Base-by-base conservation (phyloP, 2,113 vertebrate genomes). In the Rana temporaria region DNA sequence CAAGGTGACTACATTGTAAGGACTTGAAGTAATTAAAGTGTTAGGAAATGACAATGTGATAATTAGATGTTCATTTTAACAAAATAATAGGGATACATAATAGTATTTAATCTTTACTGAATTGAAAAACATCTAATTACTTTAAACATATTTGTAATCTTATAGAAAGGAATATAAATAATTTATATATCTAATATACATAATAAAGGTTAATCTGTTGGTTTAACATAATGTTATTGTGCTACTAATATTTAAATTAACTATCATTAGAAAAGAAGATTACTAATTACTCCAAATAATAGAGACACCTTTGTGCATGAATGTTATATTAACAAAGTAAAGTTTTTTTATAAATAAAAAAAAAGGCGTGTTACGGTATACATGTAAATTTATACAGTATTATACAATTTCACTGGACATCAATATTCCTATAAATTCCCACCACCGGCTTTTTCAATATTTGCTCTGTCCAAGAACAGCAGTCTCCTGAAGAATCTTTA, bases 51-150 rank as follows among this genome's bases (percentile, higher is more conserved):
- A 73, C 26, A 57, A 32, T 32, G 53, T 24, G 22, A 73, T 73
- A 73, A 73, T 73, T 73, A 73, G 20, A 71, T 30, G 53, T 57
- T 73, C 30, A 73, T 53, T 73, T 57, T 32, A 22, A 32, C 57
- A 32, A 26, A 38, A 73, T 73, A 57, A n/a, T 19, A 19, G 53
- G 26, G 12, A 73, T 26, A 30, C 32, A 18, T 55, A 57, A 57
- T 57, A 19, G 24, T 57, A 12, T 73, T 57, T 26, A 4, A 22
- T 57, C 26, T 57, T 57, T 57, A 19, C 24, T 2, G 26, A 59
- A 24, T 56, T 57, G 9, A 73, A 73, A 32, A 34, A 53, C 53
- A 57, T 56, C 24, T 57, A 57, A 73, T 73, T 73, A 73, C n/a
- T n/a, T 52, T 73, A 32, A 73, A 73, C 20, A 70, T 70, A 52